phyloP scores from a whole-genome alignment of 2,888 invertebrate species.

The Panzeria rudis region DNA sequence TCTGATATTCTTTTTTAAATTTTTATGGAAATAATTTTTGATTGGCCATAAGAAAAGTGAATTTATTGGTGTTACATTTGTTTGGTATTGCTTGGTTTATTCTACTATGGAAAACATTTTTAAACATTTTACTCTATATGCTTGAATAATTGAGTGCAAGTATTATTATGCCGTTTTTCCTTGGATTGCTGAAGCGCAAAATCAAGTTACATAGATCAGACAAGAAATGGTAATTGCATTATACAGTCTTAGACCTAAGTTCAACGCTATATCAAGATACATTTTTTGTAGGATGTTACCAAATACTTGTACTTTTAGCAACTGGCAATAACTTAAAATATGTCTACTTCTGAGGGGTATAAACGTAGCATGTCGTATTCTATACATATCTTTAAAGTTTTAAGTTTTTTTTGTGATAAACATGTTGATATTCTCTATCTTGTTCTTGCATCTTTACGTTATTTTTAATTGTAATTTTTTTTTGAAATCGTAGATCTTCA shows the following conservation, averaged over 20 bases:
- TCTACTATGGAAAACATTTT: slow-evolving; percentile 17
- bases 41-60: slow-evolving; percentile 51
- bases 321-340: too few species aligned
- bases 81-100: not conserved
- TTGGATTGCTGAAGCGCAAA: not conserved
- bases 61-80: slow-evolving; percentile 30
- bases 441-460: too few species aligned
- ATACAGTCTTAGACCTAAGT: not conserved
- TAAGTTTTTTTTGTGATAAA: too few species aligned
- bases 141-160: not conserved
- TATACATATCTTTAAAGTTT: too few species aligned
- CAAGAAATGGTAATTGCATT: not conserved
- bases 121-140: not conserved
- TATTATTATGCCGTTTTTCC: not conserved
- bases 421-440: too few species aligned
- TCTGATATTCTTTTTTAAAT: slow-evolving; percentile 24
- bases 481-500: not conserved
- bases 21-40: slow-evolving; percentile 48
- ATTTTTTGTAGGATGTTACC: too few species aligned
- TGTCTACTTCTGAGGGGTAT: too few species aligned
- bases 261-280: too few species aligned
- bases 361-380: too few species aligned
- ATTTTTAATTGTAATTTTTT: too few species aligned
- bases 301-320: too few species aligned
- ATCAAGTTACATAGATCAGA: not conserved